These are phyloP conservation scores for Calliopsis andreniformis DNA, from an alignment of 1,140 invertebrate genomes.

Conservation along the genomic window DNA sequence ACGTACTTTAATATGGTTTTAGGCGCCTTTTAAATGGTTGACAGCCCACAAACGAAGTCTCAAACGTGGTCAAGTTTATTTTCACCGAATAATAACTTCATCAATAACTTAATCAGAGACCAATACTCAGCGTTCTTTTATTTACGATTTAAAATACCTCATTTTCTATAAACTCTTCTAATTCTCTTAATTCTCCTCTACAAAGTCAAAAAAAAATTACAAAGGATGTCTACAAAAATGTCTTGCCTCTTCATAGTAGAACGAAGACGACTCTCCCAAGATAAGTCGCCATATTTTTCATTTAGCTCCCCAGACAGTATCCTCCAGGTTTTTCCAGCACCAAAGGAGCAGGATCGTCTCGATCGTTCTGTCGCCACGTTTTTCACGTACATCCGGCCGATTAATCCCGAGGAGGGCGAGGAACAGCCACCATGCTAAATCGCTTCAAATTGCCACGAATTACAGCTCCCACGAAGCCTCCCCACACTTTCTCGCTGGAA, in stretches of 20 bases:
- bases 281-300: conserved; percentile 37
- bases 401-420: conserved; percentile 45
- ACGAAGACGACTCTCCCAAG: background rate
- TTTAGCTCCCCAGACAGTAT: background rate
- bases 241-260: background rate
- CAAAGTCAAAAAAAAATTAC: too few species aligned
- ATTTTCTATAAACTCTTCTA: too few species aligned
- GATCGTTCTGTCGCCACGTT: conserved; percentile 54
- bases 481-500: conserved; percentile 11
- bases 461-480: conserved; percentile 39
- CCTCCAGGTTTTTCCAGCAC: background rate
- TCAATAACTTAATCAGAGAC: too few species aligned
- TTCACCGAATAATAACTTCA: too few species aligned
- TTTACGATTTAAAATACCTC: too few species aligned
- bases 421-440: conserved; percentile 43
- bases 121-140: too few species aligned
- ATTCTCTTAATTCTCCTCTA: too few species aligned
- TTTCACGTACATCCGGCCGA: conserved; percentile 55
- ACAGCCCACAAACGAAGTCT: too few species aligned
- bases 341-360: conserved; percentile 25
- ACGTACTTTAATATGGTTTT: too few species aligned
- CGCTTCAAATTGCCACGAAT: conserved; percentile 63
- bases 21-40: too few species aligned
- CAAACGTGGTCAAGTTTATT: too few species aligned
- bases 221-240: too few species aligned